Base-by-base conservation (phyloP, 2,797 vertebrate species). In the Thunnus albacares region DNA sequence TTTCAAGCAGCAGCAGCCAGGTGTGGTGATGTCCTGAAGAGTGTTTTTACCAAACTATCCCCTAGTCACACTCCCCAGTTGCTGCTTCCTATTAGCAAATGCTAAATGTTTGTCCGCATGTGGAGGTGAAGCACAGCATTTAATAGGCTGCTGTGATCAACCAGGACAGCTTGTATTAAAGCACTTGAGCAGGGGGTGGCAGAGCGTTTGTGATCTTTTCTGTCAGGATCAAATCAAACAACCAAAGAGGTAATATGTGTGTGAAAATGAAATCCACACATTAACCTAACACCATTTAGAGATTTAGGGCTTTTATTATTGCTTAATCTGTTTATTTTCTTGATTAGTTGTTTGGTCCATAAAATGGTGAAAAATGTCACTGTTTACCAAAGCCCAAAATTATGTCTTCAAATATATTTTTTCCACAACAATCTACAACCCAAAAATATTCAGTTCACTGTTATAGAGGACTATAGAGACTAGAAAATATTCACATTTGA, bases 1-100 rank as follows among this genome's bases (percentile, higher is more conserved):
- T 90, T 85, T 68, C 59, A 80, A 68, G 87, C 84, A 81, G 84
- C 81, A 77, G 86, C 73, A 82, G 68, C 66, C 83, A 81, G 81
- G 80, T 90, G 84, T 83, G 83, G 78, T 75, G 79, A 71, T 72
- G 80, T 85, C 77, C 87, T 59, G 41, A 52, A 43, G 65, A 87
- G 67, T 71, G 43, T 77, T 51, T 49, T 51, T 18, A 83, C 75
- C 74, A 71, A 70, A 71, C 62, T 41, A 28, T 82, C 30, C 57
- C 33, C 18, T 53, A 65, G 64, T 72, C 61, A 49, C 69, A 82
- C 60, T 24, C 56, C 78, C 52, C 80, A 47, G 59, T 74, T 67
- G 64, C 43, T 38, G 77, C 52, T 81, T 82, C 68, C 65, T 56
- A 70, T 87, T 83, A 84, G 79, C 43, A 69, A 74, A 86, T 71